Percentiles rank a stretch among this genome's conserved stretches.
Evolutionary conservation across 2,888 invertebrate species (phyloP).

Genomic region (Fissipunctia ypsillon): DNA sequence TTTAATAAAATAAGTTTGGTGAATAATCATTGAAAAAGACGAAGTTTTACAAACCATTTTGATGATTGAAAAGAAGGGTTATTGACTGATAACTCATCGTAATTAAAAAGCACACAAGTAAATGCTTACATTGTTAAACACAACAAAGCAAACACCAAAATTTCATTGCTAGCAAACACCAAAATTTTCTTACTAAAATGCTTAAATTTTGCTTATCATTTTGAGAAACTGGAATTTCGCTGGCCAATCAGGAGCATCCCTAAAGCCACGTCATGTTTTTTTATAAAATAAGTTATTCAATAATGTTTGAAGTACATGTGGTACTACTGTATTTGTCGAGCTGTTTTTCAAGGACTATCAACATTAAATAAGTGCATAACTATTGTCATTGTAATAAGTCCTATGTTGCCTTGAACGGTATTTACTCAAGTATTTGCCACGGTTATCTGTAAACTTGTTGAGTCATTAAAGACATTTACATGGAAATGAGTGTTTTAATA

Average conservation of each 20-base stretch:
- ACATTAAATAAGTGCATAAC: conserved; percentile 13
- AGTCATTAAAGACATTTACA: conserved; percentile 51
- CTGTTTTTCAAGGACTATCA: conserved; percentile 53
- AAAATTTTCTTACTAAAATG: neutral
- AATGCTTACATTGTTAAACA: too few species aligned
- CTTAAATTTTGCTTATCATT: neutral
- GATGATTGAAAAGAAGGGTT: neutral
- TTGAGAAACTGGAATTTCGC: neutral
- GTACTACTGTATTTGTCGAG: conserved; percentile 45
- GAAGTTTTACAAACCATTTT: too few species aligned
- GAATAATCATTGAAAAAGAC: neutral
- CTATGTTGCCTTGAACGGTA: conserved; percentile 28
- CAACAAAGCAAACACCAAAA: neutral
- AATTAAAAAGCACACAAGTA: too few species aligned
- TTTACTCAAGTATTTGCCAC: conserved; percentile 40
- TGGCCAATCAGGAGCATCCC: conserved; percentile 7
- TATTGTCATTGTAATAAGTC: conserved; percentile 16
- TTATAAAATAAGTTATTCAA: conserved; percentile 33
- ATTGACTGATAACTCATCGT: neutral
- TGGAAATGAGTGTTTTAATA: conserved; percentile 47
- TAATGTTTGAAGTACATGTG: conserved; percentile 36
- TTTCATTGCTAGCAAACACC: neutral
- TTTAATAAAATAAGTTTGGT: neutral
- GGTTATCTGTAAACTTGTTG: conserved; percentile 54
- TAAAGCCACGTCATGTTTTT: conserved; percentile 35